Conservation (phyloP, 2,888 invertebrate genomes). For the Prostheceraeus crozeri region DNA sequence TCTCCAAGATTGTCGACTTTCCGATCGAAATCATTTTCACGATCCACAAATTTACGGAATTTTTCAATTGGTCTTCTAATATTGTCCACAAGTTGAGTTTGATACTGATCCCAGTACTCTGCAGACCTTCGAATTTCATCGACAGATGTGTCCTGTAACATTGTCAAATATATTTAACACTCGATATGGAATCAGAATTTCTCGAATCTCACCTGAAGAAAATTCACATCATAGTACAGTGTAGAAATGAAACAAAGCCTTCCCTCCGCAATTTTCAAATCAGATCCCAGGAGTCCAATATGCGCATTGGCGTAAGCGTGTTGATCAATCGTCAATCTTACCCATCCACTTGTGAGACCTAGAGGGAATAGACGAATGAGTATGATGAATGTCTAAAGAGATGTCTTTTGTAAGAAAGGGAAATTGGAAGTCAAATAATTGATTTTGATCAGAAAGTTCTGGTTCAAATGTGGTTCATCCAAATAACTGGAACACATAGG, state of each 20-base stretch:
- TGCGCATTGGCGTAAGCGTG: conserved; percentile 9
- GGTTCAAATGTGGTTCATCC: too few relatives aligned
- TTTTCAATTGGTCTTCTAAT: conserved; percentile 41
- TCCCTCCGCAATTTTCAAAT: neutral
- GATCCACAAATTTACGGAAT: conserved; percentile 41
- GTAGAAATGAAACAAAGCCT: conserved; percentile 38
- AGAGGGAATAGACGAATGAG: too few relatives aligned
- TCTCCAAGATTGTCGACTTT: conserved; percentile 41
- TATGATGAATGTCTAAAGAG: too few relatives aligned
- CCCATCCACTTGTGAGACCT: too few relatives aligned
- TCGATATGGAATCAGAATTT: too few relatives aligned
- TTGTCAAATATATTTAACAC: neutral
- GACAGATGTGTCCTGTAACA: neutral
- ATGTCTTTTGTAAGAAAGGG: too few relatives aligned
- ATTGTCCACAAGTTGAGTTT: conserved; percentile 14
- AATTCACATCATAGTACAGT: conserved; percentile 44
- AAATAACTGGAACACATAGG: too few relatives aligned
- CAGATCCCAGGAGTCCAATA: neutral
- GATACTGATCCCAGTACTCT: conserved; percentile 2
- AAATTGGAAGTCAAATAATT: too few relatives aligned
- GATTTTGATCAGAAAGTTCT: too few relatives aligned
- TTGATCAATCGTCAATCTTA: neutral
- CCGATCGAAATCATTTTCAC: conserved; percentile 41
- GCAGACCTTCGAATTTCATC: neutral
- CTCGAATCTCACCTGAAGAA: conserved; percentile 44